Evolutionary conservation across 2,888 invertebrate species (phyloP), one percentile per base, ranked within the genome.

Genomic region (Venustoraphidia nigricollis): DNA sequence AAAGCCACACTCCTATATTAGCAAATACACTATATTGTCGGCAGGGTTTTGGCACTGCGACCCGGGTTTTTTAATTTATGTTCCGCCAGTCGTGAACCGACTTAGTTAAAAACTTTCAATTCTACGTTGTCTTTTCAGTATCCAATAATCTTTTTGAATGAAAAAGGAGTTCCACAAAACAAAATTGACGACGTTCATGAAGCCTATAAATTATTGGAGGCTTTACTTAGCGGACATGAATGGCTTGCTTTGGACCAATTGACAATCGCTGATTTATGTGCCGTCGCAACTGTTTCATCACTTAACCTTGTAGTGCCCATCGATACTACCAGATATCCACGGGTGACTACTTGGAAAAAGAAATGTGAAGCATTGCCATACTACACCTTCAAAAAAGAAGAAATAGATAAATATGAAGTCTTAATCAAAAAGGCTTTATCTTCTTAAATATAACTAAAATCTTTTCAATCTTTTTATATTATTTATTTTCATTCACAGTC

Each of bases 251-350:
- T 70, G 1, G 65, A 73, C 43, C 56, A 63, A 13, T 56, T 73
- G 44, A 75, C 76, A 6, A 62, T 77, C 45, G 76, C 76, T 9
- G 77, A 77, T 56, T 60, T 75, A 41, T 64, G 67, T 10, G 60
- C 69, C 34, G 63, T 67, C 9, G 58, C 69, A 10, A 60, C 62
- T 1, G 53, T 66, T 2, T 58, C 64, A 1, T 58, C 60, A 3
- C 49, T 65, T 8, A 53, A 57, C n/a, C 55, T 60, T 39, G 49
- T 67, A 10, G 50, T 62, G 2, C 61, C 65, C 14, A 48, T 67
- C 9, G 61, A 67, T 44, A 52, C 46, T 10, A 54, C 55, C 6
- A 63, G 58, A 59, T 60, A 57, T 54, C 60, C 61, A 0, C 60
- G 59, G 45, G 41, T 66, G 17, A 44, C 47, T 0, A 54, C 54